phyloP scores from a whole-genome alignment of 2,888 invertebrate genomes.

The Troilus luridus region DNA sequence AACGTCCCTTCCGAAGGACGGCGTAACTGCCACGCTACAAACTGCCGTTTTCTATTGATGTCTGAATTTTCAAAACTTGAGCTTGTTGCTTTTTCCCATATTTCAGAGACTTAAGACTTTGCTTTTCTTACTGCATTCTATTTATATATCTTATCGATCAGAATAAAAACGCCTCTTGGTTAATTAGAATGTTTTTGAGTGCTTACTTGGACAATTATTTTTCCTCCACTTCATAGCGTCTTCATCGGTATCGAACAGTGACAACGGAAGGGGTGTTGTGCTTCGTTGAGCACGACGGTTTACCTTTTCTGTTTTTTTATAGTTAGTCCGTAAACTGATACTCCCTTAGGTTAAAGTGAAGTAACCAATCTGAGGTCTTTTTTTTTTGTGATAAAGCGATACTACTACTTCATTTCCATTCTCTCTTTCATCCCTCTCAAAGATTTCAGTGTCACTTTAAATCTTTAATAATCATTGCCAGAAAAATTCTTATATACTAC shows the following conservation, averaged over 20 bases:
- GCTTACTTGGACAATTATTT: too few species aligned
- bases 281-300: not conserved
- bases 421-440: not conserved
- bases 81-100: too few species aligned
- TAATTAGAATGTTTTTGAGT: too few species aligned
- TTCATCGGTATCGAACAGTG: not conserved
- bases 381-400: not conserved
- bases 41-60: too few species aligned
- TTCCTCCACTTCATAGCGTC: not conserved
- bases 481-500: not conserved
- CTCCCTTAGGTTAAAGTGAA: not conserved
- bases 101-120: too few species aligned
- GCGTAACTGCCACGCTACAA: too few species aligned
- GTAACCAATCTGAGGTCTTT: not conserved
- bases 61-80: too few species aligned
- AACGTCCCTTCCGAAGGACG: too few species aligned
- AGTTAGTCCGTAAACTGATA: not conserved
- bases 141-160: too few species aligned
- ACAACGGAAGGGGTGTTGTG: not conserved
- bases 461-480: not conserved
- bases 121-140: too few species aligned
- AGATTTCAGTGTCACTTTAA: not conserved
- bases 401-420: not conserved
- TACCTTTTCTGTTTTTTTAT: not conserved
- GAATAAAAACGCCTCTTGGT: too few species aligned